Evolutionary conservation across 2,888 invertebrate genomes (phyloP), one percentile per base, ranked within the genome.

Genomic region (Hemithea aestivaria): DNA sequence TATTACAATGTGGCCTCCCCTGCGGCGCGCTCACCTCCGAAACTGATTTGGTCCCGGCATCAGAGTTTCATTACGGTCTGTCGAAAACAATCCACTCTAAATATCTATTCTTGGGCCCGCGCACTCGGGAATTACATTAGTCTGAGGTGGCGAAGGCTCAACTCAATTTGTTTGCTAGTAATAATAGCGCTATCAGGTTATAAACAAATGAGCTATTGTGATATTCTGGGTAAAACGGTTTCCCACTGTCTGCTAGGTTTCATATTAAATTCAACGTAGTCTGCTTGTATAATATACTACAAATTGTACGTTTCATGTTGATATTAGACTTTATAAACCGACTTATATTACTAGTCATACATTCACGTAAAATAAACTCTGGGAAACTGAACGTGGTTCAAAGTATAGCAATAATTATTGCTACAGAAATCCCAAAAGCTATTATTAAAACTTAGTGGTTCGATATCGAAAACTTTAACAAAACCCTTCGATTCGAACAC

Each of bases 31-130:
- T 77, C 79, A 80, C 81, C 84, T 81, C 79, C 71, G 72, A 80
- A 82, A 83, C 84, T 81, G 84, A 85, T 87, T 85, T 77, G 69
- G 79, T 69, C 76, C 73, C 81, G 75, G 76, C 84, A 83, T 84
- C 84, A 82, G 79, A 81, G 78, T 85, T 87, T 87, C 87, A 87
- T 87, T 87, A 87, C 84, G 85, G 84, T 85, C 87, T 85, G 87
- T 85, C 87, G 85, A 87, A 87, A 87, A 87, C 87, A 87, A 85
- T 87, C 85, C 85, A 85, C 79, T 85, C 85, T 85, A 87, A 87
- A 87, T 84, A 87, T 87, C 85, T 85, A 81, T 85, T 87, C 85
- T 87, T 87, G 82, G 82, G 80, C 70, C 80, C 76, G 77, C 79
- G 76, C 83, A 77, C 78, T 78, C 70, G 73, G 82, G 72, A 84